These are phyloP conservation scores for Capromys pilorides DNA, from an alignment of 2,797 vertebrate species.

Conservation along the genomic window DNA sequence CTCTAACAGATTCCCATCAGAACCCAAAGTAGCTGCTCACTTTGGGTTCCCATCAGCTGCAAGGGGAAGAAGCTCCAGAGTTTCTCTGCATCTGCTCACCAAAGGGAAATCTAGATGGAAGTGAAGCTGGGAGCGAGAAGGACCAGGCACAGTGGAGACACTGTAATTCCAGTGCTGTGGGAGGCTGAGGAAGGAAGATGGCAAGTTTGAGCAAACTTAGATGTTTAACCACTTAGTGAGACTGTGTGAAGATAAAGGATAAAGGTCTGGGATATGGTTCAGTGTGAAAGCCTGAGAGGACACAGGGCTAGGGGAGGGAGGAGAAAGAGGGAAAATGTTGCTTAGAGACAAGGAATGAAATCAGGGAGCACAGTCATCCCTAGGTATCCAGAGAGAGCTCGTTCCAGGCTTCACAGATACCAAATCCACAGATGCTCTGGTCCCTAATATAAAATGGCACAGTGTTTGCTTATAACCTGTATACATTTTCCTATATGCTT, in stretches of 20 bases:
- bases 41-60: neutral
- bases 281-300: neutral
- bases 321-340: no score
- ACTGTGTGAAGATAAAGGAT: neutral
- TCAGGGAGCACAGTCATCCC: neutral
- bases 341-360: neutral
- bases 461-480: neutral
- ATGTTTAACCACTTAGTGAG: neutral
- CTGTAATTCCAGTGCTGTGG: neutral
- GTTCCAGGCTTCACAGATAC: neutral
- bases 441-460: neutral
- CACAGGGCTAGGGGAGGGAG: no score
- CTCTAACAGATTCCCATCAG: neutral
- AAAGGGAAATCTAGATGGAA: neutral
- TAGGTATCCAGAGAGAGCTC: neutral
- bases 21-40: neutral
- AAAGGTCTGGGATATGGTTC: neutral
- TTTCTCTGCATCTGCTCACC: neutral
- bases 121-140: neutral
- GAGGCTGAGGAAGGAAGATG: neutral
- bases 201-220: neutral
- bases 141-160: neutral
- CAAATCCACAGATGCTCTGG: neutral
- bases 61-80: neutral
- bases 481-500: neutral